These are phyloP conservation scores for Ditula angustiorana DNA, from an alignment of 2,888 invertebrate species.

Conservation along the genomic window DNA sequence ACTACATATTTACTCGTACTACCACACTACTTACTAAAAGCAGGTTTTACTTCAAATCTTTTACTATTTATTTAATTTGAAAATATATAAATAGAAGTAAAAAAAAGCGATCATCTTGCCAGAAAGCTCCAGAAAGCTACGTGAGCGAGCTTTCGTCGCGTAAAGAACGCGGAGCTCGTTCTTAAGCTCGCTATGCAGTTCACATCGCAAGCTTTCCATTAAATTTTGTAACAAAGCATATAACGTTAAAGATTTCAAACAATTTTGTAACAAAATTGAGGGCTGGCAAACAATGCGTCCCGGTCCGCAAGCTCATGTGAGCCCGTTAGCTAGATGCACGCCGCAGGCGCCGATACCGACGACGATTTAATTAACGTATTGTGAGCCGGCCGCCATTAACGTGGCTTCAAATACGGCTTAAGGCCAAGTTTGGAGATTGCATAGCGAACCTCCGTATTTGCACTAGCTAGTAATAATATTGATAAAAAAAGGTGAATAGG, in stretches of 20 bases:
- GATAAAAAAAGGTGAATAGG: too few species aligned
- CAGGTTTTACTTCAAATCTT: too few species aligned
- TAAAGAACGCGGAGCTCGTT: neutral
- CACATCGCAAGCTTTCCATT: slow-evolving; percentile 17
- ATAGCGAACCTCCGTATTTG: neutral
- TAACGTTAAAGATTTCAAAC: slow-evolving; percentile 32
- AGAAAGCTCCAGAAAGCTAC: too few species aligned
- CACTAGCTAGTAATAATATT: too few species aligned
- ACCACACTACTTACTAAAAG: too few species aligned
- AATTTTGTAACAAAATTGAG: slow-evolving; percentile 35
- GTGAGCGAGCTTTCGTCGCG: too few species aligned
- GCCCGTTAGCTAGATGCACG: slow-evolving; percentile 81
- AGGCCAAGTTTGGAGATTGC: slow-evolving; percentile 41
- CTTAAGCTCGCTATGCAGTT: too few species aligned
- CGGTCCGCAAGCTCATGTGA: slow-evolving; percentile 35
- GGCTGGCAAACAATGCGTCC: slow-evolving; percentile 32
- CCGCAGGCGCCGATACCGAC: slow-evolving; percentile 62
- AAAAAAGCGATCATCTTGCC: too few species aligned
- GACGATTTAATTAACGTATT: slow-evolving; percentile 85
- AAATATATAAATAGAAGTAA: too few species aligned
- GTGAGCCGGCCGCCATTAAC: slow-evolving; percentile 75
- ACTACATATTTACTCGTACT: too few species aligned
- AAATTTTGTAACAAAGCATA: slow-evolving; percentile 15
- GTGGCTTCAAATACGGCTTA: slow-evolving; percentile 50
- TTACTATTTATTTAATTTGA: too few species aligned